phyloP scores from a whole-genome alignment of 2,888 invertebrate genomes.

The Melanargia galathea region DNA sequence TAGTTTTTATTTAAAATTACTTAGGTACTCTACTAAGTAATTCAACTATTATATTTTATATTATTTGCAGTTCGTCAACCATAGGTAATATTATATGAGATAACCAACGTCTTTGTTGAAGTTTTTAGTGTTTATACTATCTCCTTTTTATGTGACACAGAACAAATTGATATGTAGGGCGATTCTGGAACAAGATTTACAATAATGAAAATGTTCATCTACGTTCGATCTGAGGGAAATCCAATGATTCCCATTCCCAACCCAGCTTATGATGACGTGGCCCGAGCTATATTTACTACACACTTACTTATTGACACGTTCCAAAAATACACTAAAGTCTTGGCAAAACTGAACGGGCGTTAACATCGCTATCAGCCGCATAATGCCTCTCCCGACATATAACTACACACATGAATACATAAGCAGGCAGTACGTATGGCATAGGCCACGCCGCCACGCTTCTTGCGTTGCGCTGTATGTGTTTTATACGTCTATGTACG shows the following conservation, averaged over 20 bases:
- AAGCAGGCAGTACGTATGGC: constrained; percentile 29
- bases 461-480: constrained; percentile 41
- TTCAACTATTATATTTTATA: too few relatives aligned
- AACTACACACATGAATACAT: constrained; percentile 41
- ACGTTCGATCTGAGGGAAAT: constrained; percentile 52
- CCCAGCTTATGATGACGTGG: constrained; percentile 70
- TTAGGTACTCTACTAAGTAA: too few relatives aligned
- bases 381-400: constrained; percentile 56
- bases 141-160: too few relatives aligned
- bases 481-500: constrained; percentile 21
- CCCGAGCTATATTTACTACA: constrained; percentile 75
- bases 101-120: too few relatives aligned
- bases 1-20: too few relatives aligned
- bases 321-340: constrained; percentile 78
- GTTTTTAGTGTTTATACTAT: too few relatives aligned
- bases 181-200: background rate
- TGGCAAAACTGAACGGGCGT: constrained; percentile 81
- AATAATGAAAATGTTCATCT: constrained; percentile 11
- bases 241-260: constrained; percentile 69
- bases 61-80: too few relatives aligned
- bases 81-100: too few relatives aligned
- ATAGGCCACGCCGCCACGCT: constrained; percentile 48
- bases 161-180: background rate
- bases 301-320: constrained; percentile 82
- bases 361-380: constrained; percentile 79